Percentiles rank a stretch among this genome's conserved stretches.
phyloP scores from a whole-genome alignment of 2,113 vertebrate genomes.

The Neolamprologus hecqui region DNA sequence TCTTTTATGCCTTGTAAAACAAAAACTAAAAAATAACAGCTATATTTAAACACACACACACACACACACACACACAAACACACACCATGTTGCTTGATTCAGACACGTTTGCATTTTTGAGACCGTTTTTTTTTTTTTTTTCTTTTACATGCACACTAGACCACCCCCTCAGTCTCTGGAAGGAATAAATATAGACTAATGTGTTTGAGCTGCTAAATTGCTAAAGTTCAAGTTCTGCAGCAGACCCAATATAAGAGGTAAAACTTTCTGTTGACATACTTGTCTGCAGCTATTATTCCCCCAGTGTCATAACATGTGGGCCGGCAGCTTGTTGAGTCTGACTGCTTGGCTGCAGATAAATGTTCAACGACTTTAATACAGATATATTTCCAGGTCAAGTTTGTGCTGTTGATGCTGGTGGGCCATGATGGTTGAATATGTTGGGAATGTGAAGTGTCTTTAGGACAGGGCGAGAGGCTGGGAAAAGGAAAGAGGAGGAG shows the following conservation, averaged over 20 bases:
- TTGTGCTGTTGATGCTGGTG: slow-evolving; percentile 2
- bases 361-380: background rate
- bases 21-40: background rate
- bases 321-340: background rate
- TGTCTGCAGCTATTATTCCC: background rate
- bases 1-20: background rate
- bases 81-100: background rate
- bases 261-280: background rate
- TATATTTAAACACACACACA: background rate
- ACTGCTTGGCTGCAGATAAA: background rate
- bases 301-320: background rate
- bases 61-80: background rate
- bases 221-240: background rate
- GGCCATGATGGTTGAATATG: slow-evolving; percentile 19
- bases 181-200: background rate
- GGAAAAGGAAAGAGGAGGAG: background rate
- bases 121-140: background rate
- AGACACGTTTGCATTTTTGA: background rate
- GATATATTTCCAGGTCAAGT: background rate
- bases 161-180: background rate
- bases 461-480: background rate
- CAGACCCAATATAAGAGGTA: background rate
- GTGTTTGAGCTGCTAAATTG: background rate
- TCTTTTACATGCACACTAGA: background rate
- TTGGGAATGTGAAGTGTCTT: slow-evolving; percentile 52